Conservation (phyloP, 1,140 invertebrate genomes). For the Vanessa tameamea region DNA sequence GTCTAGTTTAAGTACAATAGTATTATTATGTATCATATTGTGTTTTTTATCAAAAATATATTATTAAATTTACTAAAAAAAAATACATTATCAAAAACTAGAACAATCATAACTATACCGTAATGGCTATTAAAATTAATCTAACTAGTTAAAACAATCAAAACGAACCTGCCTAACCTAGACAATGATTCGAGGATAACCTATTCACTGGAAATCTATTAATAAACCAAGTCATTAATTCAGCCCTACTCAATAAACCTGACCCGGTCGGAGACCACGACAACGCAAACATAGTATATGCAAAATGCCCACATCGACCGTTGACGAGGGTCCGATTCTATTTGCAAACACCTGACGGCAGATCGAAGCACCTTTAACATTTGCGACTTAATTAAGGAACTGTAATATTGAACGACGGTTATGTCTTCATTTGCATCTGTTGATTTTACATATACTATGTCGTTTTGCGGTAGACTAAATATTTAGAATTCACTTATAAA, state of each 20-base stretch:
- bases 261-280: constrained; percentile 15
- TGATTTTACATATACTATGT: constrained; percentile 18
- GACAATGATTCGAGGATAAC: not conserved
- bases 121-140: not conserved
- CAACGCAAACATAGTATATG: constrained; percentile 17
- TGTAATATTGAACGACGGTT: constrained; percentile 26
- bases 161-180: not conserved
- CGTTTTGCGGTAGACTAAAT: constrained; percentile 3
- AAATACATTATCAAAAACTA: too few relatives aligned
- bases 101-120: not conserved
- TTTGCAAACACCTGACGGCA: constrained; percentile 41
- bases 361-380: constrained; percentile 33
- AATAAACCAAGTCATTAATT: constrained; percentile 21
- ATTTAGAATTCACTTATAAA: constrained; percentile 15
- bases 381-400: constrained; percentile 46
- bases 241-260: constrained; percentile 20
- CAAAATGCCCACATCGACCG: constrained; percentile 27
- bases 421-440: constrained; percentile 37
- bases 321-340: constrained; percentile 48
- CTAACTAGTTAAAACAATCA: not conserved
- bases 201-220: constrained; percentile 15
- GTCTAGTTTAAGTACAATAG: not conserved
- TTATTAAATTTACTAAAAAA: too few relatives aligned
- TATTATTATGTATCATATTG: too few relatives aligned
- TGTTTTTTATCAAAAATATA: too few relatives aligned